A percentile compares a stretch with the other conserved stretches of the same genome.
These are phyloP conservation scores for Sisor rabdophorus DNA, from an alignment of 2,113 vertebrate species.

Conservation along the genomic window DNA sequence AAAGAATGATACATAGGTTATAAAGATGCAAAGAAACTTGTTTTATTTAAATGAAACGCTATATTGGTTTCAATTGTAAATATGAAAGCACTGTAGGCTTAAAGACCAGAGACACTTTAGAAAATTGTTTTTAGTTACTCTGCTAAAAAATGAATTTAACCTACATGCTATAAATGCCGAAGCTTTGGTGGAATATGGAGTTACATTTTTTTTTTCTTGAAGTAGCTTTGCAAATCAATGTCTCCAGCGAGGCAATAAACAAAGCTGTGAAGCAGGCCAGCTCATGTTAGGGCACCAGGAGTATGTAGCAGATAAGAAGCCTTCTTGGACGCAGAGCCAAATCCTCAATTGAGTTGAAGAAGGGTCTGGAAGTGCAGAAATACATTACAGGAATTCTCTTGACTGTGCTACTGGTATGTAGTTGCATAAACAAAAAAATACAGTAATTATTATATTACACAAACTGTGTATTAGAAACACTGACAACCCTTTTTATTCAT, in stretches of 20 bases:
- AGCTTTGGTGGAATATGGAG: conserved; percentile 8
- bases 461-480: not conserved
- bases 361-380: conserved; percentile 2
- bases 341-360: conserved; percentile 11
- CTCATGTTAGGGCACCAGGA: conserved; percentile 15
- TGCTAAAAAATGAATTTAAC: not conserved
- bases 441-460: conserved; percentile 26
- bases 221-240: conserved; percentile 7
- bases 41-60: not conserved
- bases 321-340: conserved; percentile 25
- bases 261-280: conserved; percentile 32
- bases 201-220: conserved; percentile 5
- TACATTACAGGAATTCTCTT: not conserved
- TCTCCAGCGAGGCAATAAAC: conserved; percentile 22
- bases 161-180: not conserved
- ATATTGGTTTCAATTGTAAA: not conserved
- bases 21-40: conserved; percentile 11
- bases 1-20: not conserved
- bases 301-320: conserved; percentile 29
- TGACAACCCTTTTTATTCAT: not conserved
- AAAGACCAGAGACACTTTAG: not conserved
- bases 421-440: not conserved
- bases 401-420: not conserved
- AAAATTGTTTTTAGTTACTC: not conserved
- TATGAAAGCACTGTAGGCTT: not conserved